These are phyloP conservation scores for Anoplius nigerrimus DNA, from an alignment of 2,888 invertebrate species.

Conservation along the genomic window DNA sequence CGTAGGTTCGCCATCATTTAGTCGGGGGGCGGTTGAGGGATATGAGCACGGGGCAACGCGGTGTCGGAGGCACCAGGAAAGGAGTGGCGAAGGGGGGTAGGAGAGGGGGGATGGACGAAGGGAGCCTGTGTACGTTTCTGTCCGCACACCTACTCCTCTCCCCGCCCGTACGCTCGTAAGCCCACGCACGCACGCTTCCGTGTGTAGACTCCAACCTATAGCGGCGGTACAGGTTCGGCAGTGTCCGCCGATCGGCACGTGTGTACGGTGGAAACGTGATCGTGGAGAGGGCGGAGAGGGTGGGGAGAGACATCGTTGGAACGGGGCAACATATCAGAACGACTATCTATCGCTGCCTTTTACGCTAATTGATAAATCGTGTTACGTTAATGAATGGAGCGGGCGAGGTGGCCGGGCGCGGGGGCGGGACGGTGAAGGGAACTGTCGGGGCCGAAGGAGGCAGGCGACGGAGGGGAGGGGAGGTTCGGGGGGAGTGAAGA, in stretches of 20 bases:
- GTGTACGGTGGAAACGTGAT: background rate
- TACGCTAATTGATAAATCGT: slow-evolving; percentile 76
- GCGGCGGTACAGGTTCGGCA: too few species aligned
- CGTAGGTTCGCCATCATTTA: slow-evolving; percentile 30
- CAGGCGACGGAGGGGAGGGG: background rate
- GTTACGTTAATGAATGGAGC: slow-evolving; percentile 74
- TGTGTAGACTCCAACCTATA: too few species aligned
- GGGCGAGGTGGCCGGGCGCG: slow-evolving; percentile 42
- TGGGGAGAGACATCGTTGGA: slow-evolving; percentile 39
- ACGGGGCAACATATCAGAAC: slow-evolving; percentile 70
- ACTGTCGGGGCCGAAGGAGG: background rate
- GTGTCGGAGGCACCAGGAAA: slow-evolving; percentile 33
- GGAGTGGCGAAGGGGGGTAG: slow-evolving; percentile 9
- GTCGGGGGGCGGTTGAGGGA: too few species aligned
- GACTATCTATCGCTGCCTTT: slow-evolving; percentile 74
- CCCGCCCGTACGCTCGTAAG: too few species aligned
- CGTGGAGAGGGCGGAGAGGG: slow-evolving; percentile 8
- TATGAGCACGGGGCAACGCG: too few species aligned
- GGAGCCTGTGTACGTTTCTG: slow-evolving; percentile 13
- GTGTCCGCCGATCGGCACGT: background rate
- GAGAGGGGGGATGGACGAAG: background rate
- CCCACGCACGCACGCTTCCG: slow-evolving; percentile 4
- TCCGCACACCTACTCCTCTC: background rate
- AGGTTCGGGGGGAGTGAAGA: background rate
- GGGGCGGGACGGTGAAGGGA: slow-evolving; percentile 6